Evolutionary conservation across 37 sponge, comb jelly and placozoan species (phyloP).

Genomic region (Chondrosia reniformis): DNA sequence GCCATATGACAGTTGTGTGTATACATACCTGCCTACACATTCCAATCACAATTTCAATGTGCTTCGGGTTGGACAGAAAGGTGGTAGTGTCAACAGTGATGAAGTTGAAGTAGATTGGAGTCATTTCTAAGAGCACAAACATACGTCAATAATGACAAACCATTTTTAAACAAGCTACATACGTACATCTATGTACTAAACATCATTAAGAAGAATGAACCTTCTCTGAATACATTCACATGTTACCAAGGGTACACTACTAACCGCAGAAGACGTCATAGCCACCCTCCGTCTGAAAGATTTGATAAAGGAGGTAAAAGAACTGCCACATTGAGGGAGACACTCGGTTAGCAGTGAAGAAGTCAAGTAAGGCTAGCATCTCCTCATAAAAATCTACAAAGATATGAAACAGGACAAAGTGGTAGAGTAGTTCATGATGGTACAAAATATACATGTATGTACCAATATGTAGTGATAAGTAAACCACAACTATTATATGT

Average conservation of each 20-base stretch:
- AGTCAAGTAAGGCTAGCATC: slow-evolving; percentile 67
- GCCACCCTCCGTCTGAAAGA: slow-evolving; percentile 74
- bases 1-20: background rate
- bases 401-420: background rate
- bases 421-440: background rate
- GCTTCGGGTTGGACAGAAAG: slow-evolving; percentile 75
- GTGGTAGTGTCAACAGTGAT: slow-evolving; percentile 69
- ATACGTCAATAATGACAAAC: background rate
- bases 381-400: slow-evolving; percentile 90
- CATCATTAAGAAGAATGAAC: no score
- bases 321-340: slow-evolving; percentile 84
- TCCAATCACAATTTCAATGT: slow-evolving; percentile 57
- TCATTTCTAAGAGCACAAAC: slow-evolving; percentile 61
- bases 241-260: background rate
- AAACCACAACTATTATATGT: no score
- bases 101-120: slow-evolving; percentile 80
- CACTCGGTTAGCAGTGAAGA: slow-evolving; percentile 62
- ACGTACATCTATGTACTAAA: no score
- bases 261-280: slow-evolving; percentile 86
- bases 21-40: slow-evolving; percentile 71
- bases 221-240: background rate
- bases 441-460: background rate
- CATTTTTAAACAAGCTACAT: no score
- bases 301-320: slow-evolving; percentile 62
- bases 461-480: no score